phyloP scores from a whole-genome alignment of 2,797 vertebrate species.

The Anas flavirostris region DNA sequence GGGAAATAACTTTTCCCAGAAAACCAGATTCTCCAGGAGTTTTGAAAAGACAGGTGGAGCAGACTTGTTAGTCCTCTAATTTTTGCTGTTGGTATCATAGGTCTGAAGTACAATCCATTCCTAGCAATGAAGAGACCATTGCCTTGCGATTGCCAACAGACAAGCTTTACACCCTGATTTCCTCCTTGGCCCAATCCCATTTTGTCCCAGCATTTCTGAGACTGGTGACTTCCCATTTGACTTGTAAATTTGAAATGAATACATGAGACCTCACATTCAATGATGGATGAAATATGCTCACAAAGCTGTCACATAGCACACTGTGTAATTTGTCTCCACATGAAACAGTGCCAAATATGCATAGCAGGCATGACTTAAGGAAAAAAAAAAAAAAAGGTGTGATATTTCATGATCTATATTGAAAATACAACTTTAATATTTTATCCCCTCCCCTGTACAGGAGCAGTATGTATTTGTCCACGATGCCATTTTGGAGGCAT shows the following conservation, averaged over 20 bases:
- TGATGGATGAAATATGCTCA: constrained; percentile 36
- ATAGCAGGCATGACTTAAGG: background rate
- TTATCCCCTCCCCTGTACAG: constrained; percentile 69
- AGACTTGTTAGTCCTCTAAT: background rate
- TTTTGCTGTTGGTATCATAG: background rate
- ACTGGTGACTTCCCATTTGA: background rate
- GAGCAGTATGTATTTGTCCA: constrained; percentile 98
- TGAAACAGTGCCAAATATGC: constrained; percentile 43
- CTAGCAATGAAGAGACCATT: too few species aligned
- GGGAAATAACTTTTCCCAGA: background rate
- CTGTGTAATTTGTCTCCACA: constrained; percentile 25
- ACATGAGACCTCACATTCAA: background rate
- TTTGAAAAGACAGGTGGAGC: background rate
- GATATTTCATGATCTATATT: constrained; percentile 3
- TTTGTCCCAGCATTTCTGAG: background rate
- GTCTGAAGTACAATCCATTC: background rate
- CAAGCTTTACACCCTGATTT: background rate
- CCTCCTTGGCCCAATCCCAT: background rate
- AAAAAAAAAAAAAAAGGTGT: background rate
- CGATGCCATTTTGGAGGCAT: constrained; percentile 96
- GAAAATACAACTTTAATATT: background rate
- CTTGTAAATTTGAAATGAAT: background rate
- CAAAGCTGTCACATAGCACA: constrained; percentile 48
- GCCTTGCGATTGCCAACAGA: background rate
- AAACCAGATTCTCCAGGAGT: background rate